Evolutionary conservation across 2,888 invertebrate genomes (phyloP).

Genomic region (Apamea crenata): DNA sequence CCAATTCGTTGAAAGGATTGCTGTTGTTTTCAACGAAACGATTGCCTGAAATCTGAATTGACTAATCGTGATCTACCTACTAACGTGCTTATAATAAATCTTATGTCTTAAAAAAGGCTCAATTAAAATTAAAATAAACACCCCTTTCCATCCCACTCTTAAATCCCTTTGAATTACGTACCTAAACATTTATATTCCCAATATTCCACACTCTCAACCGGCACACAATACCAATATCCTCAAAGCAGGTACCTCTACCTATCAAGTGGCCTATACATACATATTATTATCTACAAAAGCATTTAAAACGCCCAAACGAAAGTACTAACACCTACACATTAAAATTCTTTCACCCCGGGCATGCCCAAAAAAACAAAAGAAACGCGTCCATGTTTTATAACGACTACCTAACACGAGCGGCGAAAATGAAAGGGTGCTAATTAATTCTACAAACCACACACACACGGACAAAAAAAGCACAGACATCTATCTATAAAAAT

Average conservation of each 20-base stretch:
- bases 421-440: constrained; percentile 81
- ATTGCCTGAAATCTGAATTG: too few species aligned
- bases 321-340: constrained; percentile 71
- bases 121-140: background rate
- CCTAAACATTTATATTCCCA: background rate
- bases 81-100: background rate
- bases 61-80: background rate
- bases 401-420: constrained; percentile 74
- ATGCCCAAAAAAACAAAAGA: constrained; percentile 68
- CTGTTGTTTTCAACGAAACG: background rate
- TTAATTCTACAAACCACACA: constrained; percentile 83
- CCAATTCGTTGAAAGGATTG: background rate
- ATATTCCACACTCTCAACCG: background rate
- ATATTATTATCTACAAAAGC: constrained; percentile 26
- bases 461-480: constrained; percentile 59
- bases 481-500: background rate
- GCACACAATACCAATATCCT: background rate
- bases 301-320: constrained; percentile 35
- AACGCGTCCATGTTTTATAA: constrained; percentile 74
- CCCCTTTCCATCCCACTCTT: background rate
- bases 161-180: background rate
- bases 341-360: constrained; percentile 78
- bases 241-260: background rate
- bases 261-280: constrained; percentile 5
- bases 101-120: background rate